Evolutionary conservation across 1,140 invertebrate species (phyloP).

Genomic region (Xylocopa sonorina): DNA sequence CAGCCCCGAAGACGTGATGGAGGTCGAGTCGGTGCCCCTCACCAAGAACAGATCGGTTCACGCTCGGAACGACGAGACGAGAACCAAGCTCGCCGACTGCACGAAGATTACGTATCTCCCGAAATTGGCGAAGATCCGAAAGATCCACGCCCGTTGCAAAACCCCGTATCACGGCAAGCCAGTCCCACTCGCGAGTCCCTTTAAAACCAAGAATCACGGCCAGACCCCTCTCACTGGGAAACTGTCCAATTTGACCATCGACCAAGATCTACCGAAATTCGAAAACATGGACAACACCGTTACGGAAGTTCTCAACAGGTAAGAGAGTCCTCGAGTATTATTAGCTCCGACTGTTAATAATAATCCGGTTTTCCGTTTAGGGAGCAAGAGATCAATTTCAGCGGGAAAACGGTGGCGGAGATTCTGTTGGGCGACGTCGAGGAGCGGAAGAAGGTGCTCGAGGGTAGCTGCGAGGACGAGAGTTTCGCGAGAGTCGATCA

Average conservation of each 20-base stretch:
- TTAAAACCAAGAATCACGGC: conserved; percentile 60
- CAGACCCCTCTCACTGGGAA: conserved; percentile 76
- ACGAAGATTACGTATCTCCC: conserved; percentile 64
- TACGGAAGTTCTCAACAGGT: conserved; percentile 76
- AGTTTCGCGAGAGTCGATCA: conserved; percentile 49
- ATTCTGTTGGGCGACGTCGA: conserved; percentile 73
- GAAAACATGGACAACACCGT: conserved; percentile 78
- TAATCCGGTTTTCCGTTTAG: conserved; percentile 36
- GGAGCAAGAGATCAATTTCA: conserved; percentile 70
- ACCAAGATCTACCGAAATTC: conserved; percentile 76
- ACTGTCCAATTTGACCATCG: conserved; percentile 72
- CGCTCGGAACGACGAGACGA: conserved; percentile 65
- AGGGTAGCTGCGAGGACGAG: conserved; percentile 31
- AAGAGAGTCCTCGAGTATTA: background rate
- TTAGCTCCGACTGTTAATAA: background rate
- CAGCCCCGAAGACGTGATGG: conserved; percentile 81
- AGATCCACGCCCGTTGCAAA: conserved; percentile 72
- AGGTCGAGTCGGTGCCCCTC: conserved; percentile 74
- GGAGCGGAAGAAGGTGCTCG: conserved; percentile 70
- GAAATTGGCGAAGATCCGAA: conserved; percentile 76
- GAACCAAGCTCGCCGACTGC: conserved; percentile 40
- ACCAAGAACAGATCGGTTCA: conserved; percentile 62
- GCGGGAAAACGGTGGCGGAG: conserved; percentile 74
- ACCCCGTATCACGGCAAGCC: conserved; percentile 75
- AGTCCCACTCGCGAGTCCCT: conserved; percentile 52